phyloP scores from a whole-genome alignment of 1,140 invertebrate genomes.

The Panagrolaimus sp. region DNA sequence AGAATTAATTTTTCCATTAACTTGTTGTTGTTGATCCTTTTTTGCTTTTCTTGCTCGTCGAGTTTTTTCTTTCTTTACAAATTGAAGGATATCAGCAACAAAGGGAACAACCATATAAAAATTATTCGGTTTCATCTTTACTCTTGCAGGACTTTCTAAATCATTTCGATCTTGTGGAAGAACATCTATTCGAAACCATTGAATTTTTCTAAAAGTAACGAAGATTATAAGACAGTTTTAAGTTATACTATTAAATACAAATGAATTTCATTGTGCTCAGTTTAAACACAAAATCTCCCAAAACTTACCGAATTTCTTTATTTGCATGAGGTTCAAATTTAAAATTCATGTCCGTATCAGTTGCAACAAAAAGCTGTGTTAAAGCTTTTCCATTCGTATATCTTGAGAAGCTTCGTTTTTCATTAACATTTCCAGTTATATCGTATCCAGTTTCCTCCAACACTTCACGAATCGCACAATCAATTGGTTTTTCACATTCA shows the following conservation, averaged over 20 bases:
- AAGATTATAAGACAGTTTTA: too few species aligned
- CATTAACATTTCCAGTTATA: constrained; percentile 73
- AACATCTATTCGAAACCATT: constrained; percentile 3
- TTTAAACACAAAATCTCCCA: too few species aligned
- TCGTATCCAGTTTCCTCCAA: constrained; percentile 90
- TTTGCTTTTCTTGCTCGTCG: background rate
- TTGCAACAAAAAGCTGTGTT: constrained; percentile 79
- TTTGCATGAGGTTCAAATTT: constrained; percentile 82
- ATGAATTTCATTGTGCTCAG: too few species aligned
- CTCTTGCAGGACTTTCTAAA: background rate
- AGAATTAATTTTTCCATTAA: background rate
- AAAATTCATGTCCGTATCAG: constrained; percentile 75
- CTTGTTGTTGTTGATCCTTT: background rate
- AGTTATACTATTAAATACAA: too few species aligned
- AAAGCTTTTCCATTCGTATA: constrained; percentile 75
- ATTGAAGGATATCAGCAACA: background rate
- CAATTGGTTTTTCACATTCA: constrained; percentile 78
- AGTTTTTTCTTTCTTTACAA: background rate
- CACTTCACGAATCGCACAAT: constrained; percentile 85
- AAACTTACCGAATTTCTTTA: constrained; percentile 76
- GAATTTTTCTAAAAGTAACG: constrained; percentile 4
- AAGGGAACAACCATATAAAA: background rate
- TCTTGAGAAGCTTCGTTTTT: constrained; percentile 79
- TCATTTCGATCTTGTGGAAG: background rate
- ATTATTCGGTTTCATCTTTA: background rate